A percentile compares a stretch with the other conserved stretches of the same genome.
phyloP scores from a whole-genome alignment of 2,888 invertebrate genomes.

The Galeruca laticollis region DNA sequence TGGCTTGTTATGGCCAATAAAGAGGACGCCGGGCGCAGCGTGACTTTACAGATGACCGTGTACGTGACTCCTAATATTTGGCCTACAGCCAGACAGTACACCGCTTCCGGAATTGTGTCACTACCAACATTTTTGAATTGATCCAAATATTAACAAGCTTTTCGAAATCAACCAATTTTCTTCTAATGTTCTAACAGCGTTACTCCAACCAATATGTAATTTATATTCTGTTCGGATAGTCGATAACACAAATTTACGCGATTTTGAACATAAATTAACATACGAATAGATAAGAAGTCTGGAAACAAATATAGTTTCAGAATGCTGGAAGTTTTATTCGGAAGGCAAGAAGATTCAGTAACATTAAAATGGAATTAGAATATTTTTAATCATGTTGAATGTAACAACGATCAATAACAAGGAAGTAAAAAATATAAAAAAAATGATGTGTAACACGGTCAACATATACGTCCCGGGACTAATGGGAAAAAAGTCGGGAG shows the following conservation, averaged over 20 bases:
- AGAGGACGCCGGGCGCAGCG: slow-evolving; percentile 53
- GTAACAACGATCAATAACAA: too few species aligned
- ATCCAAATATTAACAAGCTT: slow-evolving; percentile 16
- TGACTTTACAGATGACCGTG: slow-evolving; percentile 60
- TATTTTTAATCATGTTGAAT: too few species aligned
- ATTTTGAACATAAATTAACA: neutral
- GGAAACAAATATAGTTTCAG: neutral
- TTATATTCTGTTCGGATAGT: neutral
- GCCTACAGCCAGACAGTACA: slow-evolving; percentile 52
- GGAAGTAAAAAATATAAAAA: too few species aligned
- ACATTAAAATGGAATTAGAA: too few species aligned
- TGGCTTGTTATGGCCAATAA: slow-evolving; percentile 62
- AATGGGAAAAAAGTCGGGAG: too few species aligned
- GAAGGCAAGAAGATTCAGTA: too few species aligned
- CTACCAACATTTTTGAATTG: slow-evolving; percentile 14
- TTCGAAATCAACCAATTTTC: slow-evolving; percentile 14
- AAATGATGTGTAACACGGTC: too few species aligned
- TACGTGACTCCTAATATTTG: slow-evolving; percentile 56
- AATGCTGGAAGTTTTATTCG: neutral
- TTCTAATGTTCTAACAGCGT: neutral
- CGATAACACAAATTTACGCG: neutral
- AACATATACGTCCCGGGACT: too few species aligned
- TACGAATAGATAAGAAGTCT: neutral
- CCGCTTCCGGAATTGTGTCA: slow-evolving; percentile 46
- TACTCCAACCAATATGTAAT: neutral